Evolutionary conservation across 2,113 vertebrate genomes (phyloP), one percentile per base, ranked within the genome.

Genomic region (Cepphus grylle): DNA sequence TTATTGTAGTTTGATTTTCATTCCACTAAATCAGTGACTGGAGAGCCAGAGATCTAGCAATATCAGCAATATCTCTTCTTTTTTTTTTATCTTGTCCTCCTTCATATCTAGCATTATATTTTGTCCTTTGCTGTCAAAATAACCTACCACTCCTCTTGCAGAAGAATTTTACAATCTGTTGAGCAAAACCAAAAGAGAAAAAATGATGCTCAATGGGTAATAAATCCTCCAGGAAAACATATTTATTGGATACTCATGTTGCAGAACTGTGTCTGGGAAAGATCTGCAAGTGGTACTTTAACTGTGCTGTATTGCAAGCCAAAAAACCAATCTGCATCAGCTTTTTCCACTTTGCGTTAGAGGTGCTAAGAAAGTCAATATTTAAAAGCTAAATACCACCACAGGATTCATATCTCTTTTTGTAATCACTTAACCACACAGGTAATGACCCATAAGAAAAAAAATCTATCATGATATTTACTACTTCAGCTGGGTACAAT

Each of bases 381-480:
- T 88, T 93, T 93, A 96, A 93, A 94, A 83, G 67, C 76, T 95
- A 91, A 96, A 92, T 93, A 78, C 52, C 77, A 90, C 76, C 8
- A 7, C 27, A 83, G 72, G 38, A 47, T 92, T 92, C 86, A 74
- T 95, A 94, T 90, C 62, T 97, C 80, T 93, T 90, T 95, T 86
- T 95, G 38, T 88, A 97, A 95, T 90, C 93, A 90, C 50, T 93
- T 84, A 81, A 65, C 36, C 69, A 92, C 76, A 72, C 52, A 92
- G 66, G 76, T 94, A 94, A 93, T 95, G 93, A 95, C 36, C 93
- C 80, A 56, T 96, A 91, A 95, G 86, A 78, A 95, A 96, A 96
- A 95, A 95, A 93, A 90, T 93, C 71, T 86, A 93, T 95, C 71
- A 74, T 86, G 47, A 74, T 94, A 96, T 95, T 96, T 96, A 92